Conservation (phyloP, 2,113 vertebrate genomes). For the Erythrocercus mccallii region DNA sequence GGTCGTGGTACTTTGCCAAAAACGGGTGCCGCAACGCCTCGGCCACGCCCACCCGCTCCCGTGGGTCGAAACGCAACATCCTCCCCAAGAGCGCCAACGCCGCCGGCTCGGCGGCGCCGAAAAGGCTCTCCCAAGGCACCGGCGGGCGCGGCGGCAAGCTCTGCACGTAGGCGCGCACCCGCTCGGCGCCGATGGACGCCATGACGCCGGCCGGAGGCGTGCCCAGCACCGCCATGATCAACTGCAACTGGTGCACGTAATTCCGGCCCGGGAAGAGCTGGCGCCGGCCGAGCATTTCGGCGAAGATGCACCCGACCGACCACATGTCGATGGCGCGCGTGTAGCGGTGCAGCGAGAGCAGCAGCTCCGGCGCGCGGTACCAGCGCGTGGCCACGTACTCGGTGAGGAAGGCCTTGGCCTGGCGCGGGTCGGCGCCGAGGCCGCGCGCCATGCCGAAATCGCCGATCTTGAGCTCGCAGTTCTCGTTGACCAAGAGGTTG, state of each 20-base stretch:
- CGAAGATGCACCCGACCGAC: constrained; percentile 96
- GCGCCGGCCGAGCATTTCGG: constrained; percentile 86
- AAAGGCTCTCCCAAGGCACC: constrained; percentile 80
- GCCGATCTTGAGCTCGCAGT: constrained; percentile 96
- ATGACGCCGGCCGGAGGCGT: constrained; percentile 84
- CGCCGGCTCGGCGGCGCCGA: constrained; percentile 78
- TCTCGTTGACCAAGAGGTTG: constrained; percentile 94
- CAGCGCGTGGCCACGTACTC: constrained; percentile 96
- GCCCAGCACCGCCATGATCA: constrained; percentile 89
- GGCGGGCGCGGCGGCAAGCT: constrained; percentile 83
- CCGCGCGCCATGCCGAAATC: constrained; percentile 96
- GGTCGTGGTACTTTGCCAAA: constrained; percentile 89
- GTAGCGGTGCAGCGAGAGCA: constrained; percentile 90
- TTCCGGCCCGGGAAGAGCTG: constrained; percentile 93
- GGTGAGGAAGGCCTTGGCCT: constrained; percentile 89
- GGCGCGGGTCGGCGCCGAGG: constrained; percentile 82
- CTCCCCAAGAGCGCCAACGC: constrained; percentile 79
- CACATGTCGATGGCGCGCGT: constrained; percentile 92
- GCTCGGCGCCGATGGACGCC: constrained; percentile 85
- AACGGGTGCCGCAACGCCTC: constrained; percentile 87
- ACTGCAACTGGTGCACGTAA: constrained; percentile 91
- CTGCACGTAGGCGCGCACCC: constrained; percentile 88
- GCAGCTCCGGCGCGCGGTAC: constrained; percentile 94
- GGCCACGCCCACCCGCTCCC: constrained; percentile 79
- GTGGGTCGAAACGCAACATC: constrained; percentile 88